Base-by-base conservation (phyloP, 2,113 vertebrate species). In the Reinhardtius hippoglossoides region DNA sequence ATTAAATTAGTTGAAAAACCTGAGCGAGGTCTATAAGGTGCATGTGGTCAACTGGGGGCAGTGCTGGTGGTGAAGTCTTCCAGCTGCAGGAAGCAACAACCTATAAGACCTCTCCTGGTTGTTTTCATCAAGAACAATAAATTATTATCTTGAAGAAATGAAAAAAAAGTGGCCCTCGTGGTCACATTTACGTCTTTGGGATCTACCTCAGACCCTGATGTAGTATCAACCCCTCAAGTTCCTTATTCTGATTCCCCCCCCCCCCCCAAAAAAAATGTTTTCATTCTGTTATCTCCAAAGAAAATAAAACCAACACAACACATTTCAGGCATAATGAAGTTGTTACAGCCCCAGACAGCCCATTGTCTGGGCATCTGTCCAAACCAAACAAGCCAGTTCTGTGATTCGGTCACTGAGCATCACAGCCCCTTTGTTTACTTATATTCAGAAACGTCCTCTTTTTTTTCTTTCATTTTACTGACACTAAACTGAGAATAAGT, bases 351-450 rank as follows among this genome's bases (percentile, higher is more conserved):
- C 26, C 57, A 65, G 72, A 67, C 48, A 64, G 35, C 50, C 66
- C 21, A 40, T 67, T 1, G 13, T 46, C 61, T 66, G 75, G 81
- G 76, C 76, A 57, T 74, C 66, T 31, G 48, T 83, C 78, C 77
- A 83, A 72, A 70, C 69, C 70, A 61, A 37, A 59, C 44, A 15
- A 64, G 69, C 42, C 71, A 76, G 60, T 61, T 66, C 78, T 65
- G 44, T 20, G 66, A 78, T 66, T 6, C 44, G 55, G 63, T 80
- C 66, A 68, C 67, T 55, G 58, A 70, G 50, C 37, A n/a, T n/a
- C 20, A 54, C 20, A n/a, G 18, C 50, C 7, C 20, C 9, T 54
- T n/a, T n/a, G 7, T 54, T 54, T 54, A 21, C 50, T 16, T 6
- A 21, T 21, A 54, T 54, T 2, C 50, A 54, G 18, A 54, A 9